Conservation (phyloP, 2,888 invertebrate genomes). For the Drosophila sordidula region DNA sequence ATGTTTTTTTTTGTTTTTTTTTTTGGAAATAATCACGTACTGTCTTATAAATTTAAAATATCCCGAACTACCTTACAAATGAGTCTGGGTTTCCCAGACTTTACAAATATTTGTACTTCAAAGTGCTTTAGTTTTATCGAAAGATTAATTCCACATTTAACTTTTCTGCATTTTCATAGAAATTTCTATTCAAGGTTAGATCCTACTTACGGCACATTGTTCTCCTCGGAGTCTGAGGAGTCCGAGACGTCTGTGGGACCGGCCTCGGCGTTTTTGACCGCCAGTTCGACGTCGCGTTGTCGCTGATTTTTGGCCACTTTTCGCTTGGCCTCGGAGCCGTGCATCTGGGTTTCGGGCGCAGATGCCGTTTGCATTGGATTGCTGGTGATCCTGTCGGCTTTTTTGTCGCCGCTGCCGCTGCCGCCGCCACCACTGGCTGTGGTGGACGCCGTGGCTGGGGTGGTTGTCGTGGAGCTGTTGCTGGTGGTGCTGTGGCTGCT, state of each 20-base stretch:
- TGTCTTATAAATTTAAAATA: no score
- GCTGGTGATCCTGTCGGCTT: slow-evolving; percentile 34
- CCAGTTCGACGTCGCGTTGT: slow-evolving; percentile 80
- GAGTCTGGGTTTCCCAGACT: no score
- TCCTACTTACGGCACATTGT: slow-evolving; percentile 87
- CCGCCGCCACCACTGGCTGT: slow-evolving; percentile 14
- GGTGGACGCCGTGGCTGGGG: slow-evolving; percentile 21
- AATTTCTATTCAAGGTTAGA: no score
- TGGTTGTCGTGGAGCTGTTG: slow-evolving; percentile 29
- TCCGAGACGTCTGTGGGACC: slow-evolving; percentile 92
- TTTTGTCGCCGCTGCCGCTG: slow-evolving; percentile 9
- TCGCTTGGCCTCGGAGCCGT: slow-evolving; percentile 75
- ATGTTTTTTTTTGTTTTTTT: no score
- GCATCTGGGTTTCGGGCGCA: slow-evolving; percentile 33
- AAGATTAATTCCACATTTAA: no score
- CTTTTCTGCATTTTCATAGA: no score
- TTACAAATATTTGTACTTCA: no score
- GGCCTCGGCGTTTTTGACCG: slow-evolving; percentile 78
- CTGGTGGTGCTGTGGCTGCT: slow-evolving; percentile 17
- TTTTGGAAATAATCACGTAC: no score
- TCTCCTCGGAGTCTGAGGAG: slow-evolving; percentile 92
- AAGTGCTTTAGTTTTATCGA: no score
- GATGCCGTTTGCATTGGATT: slow-evolving; percentile 12
- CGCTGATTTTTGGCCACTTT: slow-evolving; percentile 81
- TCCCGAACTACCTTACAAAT: no score